A percentile compares a stretch with the other conserved stretches of the same genome.
Conservation (phyloP, 2,113 vertebrate species). For the Amphiprion ocellaris region DNA sequence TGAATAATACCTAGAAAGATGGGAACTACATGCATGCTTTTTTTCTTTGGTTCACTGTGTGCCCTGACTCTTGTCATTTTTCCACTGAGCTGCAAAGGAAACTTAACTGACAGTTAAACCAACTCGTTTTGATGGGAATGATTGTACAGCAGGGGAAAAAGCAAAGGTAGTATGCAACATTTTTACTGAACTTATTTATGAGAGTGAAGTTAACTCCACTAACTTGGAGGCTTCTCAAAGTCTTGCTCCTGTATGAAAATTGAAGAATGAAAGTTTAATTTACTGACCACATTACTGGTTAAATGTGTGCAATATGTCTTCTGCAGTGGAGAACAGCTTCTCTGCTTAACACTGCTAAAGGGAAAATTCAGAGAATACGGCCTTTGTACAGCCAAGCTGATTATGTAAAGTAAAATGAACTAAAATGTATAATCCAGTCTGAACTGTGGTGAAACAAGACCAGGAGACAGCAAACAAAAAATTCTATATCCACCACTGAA, state of each 20-base stretch:
- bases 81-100: background rate
- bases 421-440: conserved; percentile 9
- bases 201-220: too few species aligned
- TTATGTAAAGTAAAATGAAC: conserved; percentile 3
- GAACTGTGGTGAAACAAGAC: background rate
- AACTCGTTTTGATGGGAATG: background rate
- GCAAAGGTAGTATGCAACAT: too few species aligned
- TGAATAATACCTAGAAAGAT: background rate
- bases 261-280: background rate
- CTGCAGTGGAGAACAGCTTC: too few species aligned
- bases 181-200: too few species aligned
- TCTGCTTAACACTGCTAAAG: too few species aligned
- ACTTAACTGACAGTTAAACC: background rate
- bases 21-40: background rate
- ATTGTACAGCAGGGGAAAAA: background rate
- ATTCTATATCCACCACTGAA: background rate
- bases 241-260: background rate
- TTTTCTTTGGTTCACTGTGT: background rate
- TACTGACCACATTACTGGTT: background rate
- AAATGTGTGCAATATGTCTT: background rate
- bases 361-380: background rate
- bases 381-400: background rate
- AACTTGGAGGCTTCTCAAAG: background rate
- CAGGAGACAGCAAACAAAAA: background rate
- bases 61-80: background rate